Conservation (phyloP, 2,113 vertebrate genomes). For the Calidris pugnax region DNA sequence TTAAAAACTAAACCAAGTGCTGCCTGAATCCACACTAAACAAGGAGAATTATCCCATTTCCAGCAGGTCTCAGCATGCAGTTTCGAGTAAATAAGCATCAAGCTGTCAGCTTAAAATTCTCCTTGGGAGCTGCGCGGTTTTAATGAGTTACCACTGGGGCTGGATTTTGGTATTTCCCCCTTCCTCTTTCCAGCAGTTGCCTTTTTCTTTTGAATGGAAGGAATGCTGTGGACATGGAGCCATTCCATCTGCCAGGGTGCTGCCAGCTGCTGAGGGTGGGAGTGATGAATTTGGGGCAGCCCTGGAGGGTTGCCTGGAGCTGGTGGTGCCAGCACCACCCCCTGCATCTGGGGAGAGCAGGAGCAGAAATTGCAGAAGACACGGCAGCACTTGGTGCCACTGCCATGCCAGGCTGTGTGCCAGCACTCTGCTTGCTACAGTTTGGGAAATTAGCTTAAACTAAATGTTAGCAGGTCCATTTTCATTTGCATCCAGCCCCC, state of each 20-base stretch:
- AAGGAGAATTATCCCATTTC: not conserved
- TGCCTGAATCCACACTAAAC: not conserved
- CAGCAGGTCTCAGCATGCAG: not conserved
- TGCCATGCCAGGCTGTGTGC: not conserved
- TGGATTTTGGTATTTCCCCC: not conserved
- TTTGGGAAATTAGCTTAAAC: not conserved
- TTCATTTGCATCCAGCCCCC: not conserved
- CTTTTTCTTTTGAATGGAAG: not conserved
- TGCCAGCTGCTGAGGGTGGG: fast-evolving
- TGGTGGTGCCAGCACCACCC: not conserved
- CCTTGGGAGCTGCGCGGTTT: not conserved
- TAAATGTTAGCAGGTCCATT: not conserved
- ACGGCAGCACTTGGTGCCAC: not conserved
- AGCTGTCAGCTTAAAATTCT: not conserved
- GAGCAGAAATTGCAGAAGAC: not conserved
- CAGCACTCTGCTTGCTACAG: not conserved
- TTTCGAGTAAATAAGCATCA: not conserved
- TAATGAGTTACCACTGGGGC: not conserved
- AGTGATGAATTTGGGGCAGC: not conserved
- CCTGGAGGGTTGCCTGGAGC: not conserved
- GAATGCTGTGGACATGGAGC: not conserved
- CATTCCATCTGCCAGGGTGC: not conserved
- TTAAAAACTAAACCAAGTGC: not conserved
- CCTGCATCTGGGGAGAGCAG: not conserved
- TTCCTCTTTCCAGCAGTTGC: not conserved